Evolutionary conservation across 2,797 vertebrate species (phyloP).

Genomic region (Rhincodon typus): DNA sequence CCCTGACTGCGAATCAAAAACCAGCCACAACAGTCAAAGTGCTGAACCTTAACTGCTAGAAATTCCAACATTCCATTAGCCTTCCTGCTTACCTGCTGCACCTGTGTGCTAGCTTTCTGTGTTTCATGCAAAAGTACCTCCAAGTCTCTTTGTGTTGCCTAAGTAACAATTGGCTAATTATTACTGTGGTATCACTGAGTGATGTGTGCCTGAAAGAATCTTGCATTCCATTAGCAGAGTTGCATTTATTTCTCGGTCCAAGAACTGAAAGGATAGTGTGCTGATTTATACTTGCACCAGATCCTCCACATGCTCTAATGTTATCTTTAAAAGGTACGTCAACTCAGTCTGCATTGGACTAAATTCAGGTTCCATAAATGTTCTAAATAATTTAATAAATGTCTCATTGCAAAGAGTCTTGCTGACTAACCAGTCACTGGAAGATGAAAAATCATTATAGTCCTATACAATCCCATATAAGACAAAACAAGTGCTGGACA

Average conservation of each 20-base stretch:
- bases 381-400: neutral
- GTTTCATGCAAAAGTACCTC: too few relatives aligned
- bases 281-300: neutral
- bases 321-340: neutral
- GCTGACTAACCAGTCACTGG: neutral
- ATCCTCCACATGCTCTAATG: neutral
- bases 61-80: too few relatives aligned
- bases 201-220: neutral
- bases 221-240: neutral
- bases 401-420: neutral
- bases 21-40: too few relatives aligned
- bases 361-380: neutral
- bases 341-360: neutral
- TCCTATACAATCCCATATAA: neutral
- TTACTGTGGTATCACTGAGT: neutral
- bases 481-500: neutral
- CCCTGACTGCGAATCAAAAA: too few relatives aligned
- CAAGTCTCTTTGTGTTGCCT: too few relatives aligned
- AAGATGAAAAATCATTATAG: neutral
- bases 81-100: too few relatives aligned
- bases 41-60: too few relatives aligned
- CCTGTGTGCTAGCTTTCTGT: too few relatives aligned
- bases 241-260: neutral
- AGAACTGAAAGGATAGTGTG: neutral
- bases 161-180: neutral